Conservation (phyloP, 2,797 vertebrate species). For the Acrossocheilus wenchowensis region DNA sequence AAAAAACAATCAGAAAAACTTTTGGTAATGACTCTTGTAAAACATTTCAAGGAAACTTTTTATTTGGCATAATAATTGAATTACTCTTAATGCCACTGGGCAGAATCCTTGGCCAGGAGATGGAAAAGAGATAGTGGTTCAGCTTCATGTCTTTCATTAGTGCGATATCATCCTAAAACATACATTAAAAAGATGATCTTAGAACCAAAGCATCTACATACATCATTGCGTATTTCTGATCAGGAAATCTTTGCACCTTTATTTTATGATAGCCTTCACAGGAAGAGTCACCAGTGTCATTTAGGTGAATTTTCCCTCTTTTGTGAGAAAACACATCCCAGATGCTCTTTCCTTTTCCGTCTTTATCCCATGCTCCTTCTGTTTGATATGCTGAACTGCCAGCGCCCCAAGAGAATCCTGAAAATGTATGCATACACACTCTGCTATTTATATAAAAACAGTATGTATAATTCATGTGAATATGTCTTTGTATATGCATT, state of each 20-base stretch:
- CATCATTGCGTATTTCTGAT: neutral
- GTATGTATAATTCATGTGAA: neutral
- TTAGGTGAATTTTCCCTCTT: conserved; percentile 79
- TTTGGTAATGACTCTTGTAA: neutral
- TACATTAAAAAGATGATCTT: neutral
- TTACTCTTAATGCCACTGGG: conserved; percentile 84
- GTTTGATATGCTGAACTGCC: conserved; percentile 93
- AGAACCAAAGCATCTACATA: neutral
- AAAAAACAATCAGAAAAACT: conserved; percentile 11
- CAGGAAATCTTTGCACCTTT: conserved; percentile 76
- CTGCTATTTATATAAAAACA: neutral
- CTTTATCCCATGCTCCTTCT: conserved; percentile 90
- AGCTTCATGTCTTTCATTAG: conserved; percentile 87
- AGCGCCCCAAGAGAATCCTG: conserved; percentile 90
- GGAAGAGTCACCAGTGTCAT: conserved; percentile 84
- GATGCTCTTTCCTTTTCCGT: conserved; percentile 91
- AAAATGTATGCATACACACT: conserved; percentile 1
- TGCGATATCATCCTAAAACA: conserved; percentile 83
- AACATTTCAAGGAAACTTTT: no score
- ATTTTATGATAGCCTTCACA: conserved; percentile 89
- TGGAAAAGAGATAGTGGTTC: conserved; percentile 89
- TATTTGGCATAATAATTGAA: neutral
- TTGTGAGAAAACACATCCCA: conserved; percentile 89
- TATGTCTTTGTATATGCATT: neutral
- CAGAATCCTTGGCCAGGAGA: conserved; percentile 92